A percentile compares a stretch with the other conserved stretches of the same genome.
Evolutionary conservation across 2,888 invertebrate genomes (phyloP).

Genomic region (Matsumyia berberina): DNA sequence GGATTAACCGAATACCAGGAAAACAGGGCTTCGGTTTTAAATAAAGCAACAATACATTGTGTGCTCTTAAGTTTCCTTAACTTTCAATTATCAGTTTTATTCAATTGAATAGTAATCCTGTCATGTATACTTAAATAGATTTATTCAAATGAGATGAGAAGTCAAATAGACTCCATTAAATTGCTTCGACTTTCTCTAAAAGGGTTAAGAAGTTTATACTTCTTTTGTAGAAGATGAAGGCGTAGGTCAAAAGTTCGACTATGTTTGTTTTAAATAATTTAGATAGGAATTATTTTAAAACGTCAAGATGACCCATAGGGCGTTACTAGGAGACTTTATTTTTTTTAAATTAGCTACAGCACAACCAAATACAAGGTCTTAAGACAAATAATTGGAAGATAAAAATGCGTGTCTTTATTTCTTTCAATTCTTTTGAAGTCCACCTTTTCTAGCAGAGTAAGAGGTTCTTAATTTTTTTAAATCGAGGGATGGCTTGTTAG

Average conservation of each 20-base stretch:
- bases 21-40: slow-evolving; percentile 6
- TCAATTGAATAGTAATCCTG: background rate
- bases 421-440: too few relatives aligned
- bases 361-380: too few relatives aligned
- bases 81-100: background rate
- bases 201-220: background rate
- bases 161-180: background rate
- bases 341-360: too few relatives aligned
- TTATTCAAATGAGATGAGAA: background rate
- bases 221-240: background rate
- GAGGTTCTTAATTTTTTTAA: too few relatives aligned
- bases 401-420: too few relatives aligned
- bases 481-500: too few relatives aligned
- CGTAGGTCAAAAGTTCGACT: background rate
- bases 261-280: too few relatives aligned
- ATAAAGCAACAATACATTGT: slow-evolving; percentile 1
- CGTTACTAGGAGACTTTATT: too few relatives aligned
- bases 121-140: background rate
- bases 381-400: too few relatives aligned
- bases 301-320: too few relatives aligned
- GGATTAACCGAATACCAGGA: slow-evolving; percentile 19
- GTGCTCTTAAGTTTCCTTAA: background rate
- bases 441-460: too few relatives aligned
- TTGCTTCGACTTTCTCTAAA: background rate
- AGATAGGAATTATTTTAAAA: too few relatives aligned